Evolutionary conservation across 2,888 invertebrate genomes (phyloP).

Genomic region (Cyaniris semiargus): DNA sequence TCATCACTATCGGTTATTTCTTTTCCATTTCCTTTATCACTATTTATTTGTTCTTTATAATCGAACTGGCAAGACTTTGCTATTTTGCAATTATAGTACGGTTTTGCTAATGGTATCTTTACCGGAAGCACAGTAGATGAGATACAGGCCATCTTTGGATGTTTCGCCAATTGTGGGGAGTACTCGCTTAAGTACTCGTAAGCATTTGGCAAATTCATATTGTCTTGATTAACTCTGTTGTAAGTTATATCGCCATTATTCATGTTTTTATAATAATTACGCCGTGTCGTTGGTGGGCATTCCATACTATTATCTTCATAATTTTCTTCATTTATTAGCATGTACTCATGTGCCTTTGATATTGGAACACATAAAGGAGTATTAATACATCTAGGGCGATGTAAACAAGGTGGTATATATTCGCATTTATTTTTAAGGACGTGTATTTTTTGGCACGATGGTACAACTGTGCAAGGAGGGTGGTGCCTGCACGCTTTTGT

Average conservation of each 20-base stretch:
- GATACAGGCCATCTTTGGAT: conserved; percentile 47
- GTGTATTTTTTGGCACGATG: conserved; percentile 65
- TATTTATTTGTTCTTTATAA: conserved; percentile 46
- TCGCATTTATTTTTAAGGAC: conserved; percentile 67
- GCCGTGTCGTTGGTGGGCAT: conserved; percentile 49
- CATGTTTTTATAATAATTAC: conserved; percentile 52
- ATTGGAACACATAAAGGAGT: conserved; percentile 66
- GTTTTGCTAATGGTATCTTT: conserved; percentile 43
- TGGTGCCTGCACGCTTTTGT: conserved; percentile 72
- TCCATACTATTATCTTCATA: conserved; percentile 48
- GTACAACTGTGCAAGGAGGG: conserved; percentile 71
- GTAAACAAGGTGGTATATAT: conserved; percentile 65
- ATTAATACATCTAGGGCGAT: conserved; percentile 69
- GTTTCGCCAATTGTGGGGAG: conserved; percentile 47
- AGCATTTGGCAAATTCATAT: conserved; percentile 51
- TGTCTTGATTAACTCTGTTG: conserved; percentile 48
- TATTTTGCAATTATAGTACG: conserved; percentile 48
- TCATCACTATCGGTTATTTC: conserved; percentile 48
- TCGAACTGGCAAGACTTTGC: conserved; percentile 67
- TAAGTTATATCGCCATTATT: conserved; percentile 51
- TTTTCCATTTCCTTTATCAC: conserved; percentile 32
- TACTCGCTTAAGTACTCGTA: conserved; percentile 50
- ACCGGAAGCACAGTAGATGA: conserved; percentile 47
- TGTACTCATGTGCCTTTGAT: conserved; percentile 57
- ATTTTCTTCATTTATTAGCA: conserved; percentile 47